These are phyloP conservation scores for Poeciliopsis turrubarensis DNA, from an alignment of 2,113 vertebrate species.

Conservation along the genomic window DNA sequence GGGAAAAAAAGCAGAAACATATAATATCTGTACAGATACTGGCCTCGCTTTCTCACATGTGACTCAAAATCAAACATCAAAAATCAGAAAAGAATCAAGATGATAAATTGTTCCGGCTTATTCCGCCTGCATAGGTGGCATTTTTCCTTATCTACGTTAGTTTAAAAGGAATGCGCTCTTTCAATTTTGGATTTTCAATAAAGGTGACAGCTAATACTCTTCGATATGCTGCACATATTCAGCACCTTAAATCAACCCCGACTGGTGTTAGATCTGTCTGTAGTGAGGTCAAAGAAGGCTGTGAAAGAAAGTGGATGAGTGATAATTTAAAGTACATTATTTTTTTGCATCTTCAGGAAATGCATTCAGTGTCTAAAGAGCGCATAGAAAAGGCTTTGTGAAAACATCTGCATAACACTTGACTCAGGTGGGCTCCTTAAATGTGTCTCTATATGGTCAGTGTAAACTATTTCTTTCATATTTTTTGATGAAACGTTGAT, in stretches of 20 bases:
- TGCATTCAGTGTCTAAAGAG: conserved; percentile 9
- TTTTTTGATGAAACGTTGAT: conserved; percentile 1
- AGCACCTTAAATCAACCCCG: conserved; percentile 29
- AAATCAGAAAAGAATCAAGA: background rate
- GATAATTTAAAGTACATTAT: conserved; percentile 17
- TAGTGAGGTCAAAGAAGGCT: conserved; percentile 26
- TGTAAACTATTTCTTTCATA: background rate
- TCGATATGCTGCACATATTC: conserved; percentile 53
- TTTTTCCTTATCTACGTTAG: conserved; percentile 9
- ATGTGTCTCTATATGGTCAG: background rate
- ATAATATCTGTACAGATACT: too few species aligned
- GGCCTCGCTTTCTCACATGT: background rate
- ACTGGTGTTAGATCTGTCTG: conserved; percentile 37
- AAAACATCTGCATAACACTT: background rate
- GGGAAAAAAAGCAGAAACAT: too few species aligned
- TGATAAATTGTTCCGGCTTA: background rate
- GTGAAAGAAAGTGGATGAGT: conserved; percentile 24
- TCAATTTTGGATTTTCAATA: conserved; percentile 38
- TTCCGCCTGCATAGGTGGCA: background rate
- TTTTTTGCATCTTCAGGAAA: conserved; percentile 2
- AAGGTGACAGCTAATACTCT: conserved; percentile 21
- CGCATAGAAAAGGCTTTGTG: background rate
- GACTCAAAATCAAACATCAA: background rate
- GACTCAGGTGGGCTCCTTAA: background rate
- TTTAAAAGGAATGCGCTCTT: conserved; percentile 25